A percentile compares a stretch with the other conserved stretches of the same genome.
phyloP scores from a whole-genome alignment of 2,888 invertebrate species.

The Caenorhabditis japonica region DNA sequence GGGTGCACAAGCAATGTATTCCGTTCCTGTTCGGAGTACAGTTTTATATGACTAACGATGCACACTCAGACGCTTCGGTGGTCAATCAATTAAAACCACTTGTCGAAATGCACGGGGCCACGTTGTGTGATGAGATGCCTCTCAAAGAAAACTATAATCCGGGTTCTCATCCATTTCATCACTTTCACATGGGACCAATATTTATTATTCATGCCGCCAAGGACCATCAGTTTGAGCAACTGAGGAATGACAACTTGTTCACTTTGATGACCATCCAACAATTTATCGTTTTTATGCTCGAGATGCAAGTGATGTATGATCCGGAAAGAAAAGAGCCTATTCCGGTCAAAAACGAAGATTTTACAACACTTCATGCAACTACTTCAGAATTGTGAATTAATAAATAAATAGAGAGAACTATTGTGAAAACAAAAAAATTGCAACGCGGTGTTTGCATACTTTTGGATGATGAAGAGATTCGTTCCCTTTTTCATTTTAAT shows the following conservation, averaged over 20 bases:
- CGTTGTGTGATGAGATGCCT: slow-evolving; percentile 3
- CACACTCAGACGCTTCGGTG: not conserved
- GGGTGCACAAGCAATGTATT: slow-evolving; percentile 24
- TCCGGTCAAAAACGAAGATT: slow-evolving; percentile 7
- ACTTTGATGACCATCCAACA: slow-evolving; percentile 15
- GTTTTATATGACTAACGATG: not conserved
- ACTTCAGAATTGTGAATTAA: no score
- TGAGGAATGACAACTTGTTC: slow-evolving; percentile 16
- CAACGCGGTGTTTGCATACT: no score
- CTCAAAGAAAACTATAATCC: slow-evolving; percentile 9
- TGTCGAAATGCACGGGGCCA: slow-evolving; percentile 26
- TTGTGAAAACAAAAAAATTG: no score
- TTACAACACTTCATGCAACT: no score
- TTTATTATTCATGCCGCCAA: slow-evolving; percentile 19
- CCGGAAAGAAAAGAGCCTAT: slow-evolving; percentile 3
- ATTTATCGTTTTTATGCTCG: slow-evolving; percentile 20
- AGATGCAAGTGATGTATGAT: slow-evolving; percentile 15
- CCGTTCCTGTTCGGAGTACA: slow-evolving; percentile 22
- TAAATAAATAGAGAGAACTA: no score
- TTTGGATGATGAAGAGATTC: no score
- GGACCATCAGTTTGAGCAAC: not conserved
- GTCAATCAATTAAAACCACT: slow-evolving; percentile 2
- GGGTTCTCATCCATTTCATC: slow-evolving; percentile 23
- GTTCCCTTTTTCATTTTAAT: no score
- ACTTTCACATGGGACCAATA: slow-evolving; percentile 18